Evolutionary conservation across 2,888 invertebrate genomes (phyloP), one percentile per base, ranked within the genome.

Genomic region (Eupithecia subfuscata): DNA sequence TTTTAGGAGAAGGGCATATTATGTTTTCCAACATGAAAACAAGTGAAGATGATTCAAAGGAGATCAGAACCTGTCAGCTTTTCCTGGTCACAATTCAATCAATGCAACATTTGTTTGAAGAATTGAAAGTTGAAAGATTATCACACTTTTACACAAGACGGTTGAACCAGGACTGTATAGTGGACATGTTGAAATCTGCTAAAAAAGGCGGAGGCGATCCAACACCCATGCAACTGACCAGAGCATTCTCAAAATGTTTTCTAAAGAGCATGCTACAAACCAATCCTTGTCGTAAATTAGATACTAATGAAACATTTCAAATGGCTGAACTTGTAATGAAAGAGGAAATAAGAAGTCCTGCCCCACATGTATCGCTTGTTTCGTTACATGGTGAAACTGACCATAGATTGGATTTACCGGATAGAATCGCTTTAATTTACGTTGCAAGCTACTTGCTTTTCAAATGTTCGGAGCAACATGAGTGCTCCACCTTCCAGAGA

Each of bases 111-210:
- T 34, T 64, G 16, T 64, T 34, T 34, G 64, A 64, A 64, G 64
- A 64, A 64, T 9, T 64, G 16, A 64, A 34, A 64, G 34, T 34
- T 34, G 64, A 64, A 8, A 34, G 34, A 34, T 64, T 34, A 34
- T 34, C 34, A 64, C 64, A 64, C 18, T 64, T 60, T 60, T 12
- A 60, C 25, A 60, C 64, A 64, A 64, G 34, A 64, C 30, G 64
- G 18, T 64, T 64, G 5, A 64, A 64, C 34, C 64, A 64, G 64
- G 34, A 64, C 34, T 64, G 64, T 34, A 64, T 64, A 64, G 30
- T 64, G 11, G 34, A 64, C 64, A 18, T 64, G 34, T 64, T 64
- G 18, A 64, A 64, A 64, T 18, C 64, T 64, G 64, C 34, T 9
- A 64, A 64, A 64, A 64, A 30, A 30, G 34, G 18, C 18, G 30